These are phyloP conservation scores for Myxocyprinus asiaticus DNA, from an alignment of 2,113 vertebrate species.

Conservation along the genomic window DNA sequence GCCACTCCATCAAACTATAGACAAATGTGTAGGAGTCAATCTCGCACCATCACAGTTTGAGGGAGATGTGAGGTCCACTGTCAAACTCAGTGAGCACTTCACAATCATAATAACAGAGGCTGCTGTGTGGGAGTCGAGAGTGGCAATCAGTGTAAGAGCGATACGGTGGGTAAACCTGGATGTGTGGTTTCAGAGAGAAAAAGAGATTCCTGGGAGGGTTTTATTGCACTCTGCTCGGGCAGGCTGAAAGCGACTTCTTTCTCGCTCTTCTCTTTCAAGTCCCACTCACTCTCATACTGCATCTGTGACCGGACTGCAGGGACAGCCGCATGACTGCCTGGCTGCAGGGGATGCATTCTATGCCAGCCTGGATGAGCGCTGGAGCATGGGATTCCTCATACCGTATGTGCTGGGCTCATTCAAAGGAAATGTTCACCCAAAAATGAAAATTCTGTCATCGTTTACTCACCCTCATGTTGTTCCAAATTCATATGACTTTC, in stretches of 20 bases:
- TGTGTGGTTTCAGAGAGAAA: constrained; percentile 1
- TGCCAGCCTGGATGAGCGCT: constrained; percentile 41
- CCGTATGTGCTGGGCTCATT: constrained; percentile 20
- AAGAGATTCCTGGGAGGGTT: constrained; percentile 41
- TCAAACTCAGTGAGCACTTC: constrained; percentile 47
- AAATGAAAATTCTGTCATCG: too few species aligned
- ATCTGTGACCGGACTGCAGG: constrained; percentile 51
- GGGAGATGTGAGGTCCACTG: constrained; percentile 50
- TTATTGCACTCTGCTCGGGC: constrained; percentile 31
- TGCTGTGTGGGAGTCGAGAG: constrained; percentile 50
- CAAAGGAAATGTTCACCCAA: background rate
- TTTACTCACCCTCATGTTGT: too few species aligned
- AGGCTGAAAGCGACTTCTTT: constrained; percentile 43
- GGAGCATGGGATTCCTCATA: background rate
- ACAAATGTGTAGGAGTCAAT: constrained; percentile 55
- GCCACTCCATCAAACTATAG: constrained; percentile 39
- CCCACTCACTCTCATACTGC: constrained; percentile 49
- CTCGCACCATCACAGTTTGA: constrained; percentile 43
- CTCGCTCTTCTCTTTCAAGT: constrained; percentile 48
- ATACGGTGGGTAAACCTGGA: constrained; percentile 40
- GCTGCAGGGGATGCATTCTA: constrained; percentile 27
- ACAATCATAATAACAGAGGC: constrained; percentile 50
- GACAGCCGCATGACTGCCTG: constrained; percentile 34
- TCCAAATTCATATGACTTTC: too few species aligned
- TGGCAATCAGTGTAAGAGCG: constrained; percentile 39